A percentile compares a stretch with the other conserved stretches of the same genome.
These are phyloP conservation scores for Aporophyla lueneburgensis DNA, from an alignment of 2,888 invertebrate species.

Conservation along the genomic window DNA sequence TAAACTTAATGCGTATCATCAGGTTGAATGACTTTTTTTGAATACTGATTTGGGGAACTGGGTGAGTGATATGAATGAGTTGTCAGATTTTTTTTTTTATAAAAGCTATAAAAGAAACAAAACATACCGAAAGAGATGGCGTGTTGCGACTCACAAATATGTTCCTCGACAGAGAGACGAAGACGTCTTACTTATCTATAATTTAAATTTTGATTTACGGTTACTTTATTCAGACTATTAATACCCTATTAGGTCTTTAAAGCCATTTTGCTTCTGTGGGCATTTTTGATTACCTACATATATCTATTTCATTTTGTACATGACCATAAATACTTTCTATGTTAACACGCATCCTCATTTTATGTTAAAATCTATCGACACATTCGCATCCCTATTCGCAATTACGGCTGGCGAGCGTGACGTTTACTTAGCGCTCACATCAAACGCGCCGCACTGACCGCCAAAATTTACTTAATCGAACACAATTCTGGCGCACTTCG, in stretches of 20 bases:
- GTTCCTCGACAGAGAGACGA: background rate
- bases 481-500: conserved; percentile 68
- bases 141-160: background rate
- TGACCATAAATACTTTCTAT: background rate
- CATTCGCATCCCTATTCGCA: conserved; percentile 73
- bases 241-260: background rate
- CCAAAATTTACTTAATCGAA: conserved; percentile 81
- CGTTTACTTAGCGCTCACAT: conserved; percentile 86
- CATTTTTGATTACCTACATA: background rate
- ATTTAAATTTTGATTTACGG: background rate
- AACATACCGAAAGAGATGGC: background rate
- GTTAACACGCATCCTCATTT: background rate
- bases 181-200: background rate
- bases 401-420: conserved; percentile 80
- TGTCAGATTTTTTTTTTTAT: background rate
- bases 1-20: conserved; percentile 55
- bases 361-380: conserved; percentile 57
- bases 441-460: conserved; percentile 77
- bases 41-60: conserved; percentile 33
- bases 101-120: background rate
- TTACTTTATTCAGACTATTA: background rate
- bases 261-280: background rate
- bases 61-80: conserved; percentile 46
- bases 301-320: background rate
- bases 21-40: conserved; percentile 45